Conservation (phyloP, 2,113 vertebrate genomes). For the Quiscalus mexicanus region DNA sequence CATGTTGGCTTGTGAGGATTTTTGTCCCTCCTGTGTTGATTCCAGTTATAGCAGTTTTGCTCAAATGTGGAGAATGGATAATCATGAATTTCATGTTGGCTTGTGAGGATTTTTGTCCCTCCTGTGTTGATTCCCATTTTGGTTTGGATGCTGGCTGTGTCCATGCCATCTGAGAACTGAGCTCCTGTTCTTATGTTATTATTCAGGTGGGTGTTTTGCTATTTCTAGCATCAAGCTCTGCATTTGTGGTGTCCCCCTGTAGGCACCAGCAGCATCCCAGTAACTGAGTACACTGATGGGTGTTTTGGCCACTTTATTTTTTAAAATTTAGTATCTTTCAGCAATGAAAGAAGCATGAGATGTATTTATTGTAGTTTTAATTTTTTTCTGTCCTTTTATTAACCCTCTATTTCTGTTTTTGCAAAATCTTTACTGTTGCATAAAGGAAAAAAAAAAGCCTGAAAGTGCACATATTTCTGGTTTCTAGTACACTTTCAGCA, state of each 20-base stretch:
- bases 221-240: not conserved
- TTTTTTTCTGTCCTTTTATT: not conserved
- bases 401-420: not conserved
- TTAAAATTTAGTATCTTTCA: not conserved
- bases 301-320: not conserved
- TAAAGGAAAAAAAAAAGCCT: fast-evolving
- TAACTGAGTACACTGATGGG: fast-evolving
- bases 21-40: not conserved
- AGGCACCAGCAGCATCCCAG: not conserved
- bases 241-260: not conserved
- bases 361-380: not conserved
- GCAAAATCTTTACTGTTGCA: not conserved
- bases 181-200: not conserved
- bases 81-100: not conserved
- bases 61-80: not conserved
- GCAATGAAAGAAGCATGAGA: not conserved
- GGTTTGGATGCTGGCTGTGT: not conserved
- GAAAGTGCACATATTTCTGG: not conserved
- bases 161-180: not conserved
- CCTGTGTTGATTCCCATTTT: not conserved
- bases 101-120: not conserved
- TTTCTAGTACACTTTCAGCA: not conserved
- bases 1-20: not conserved
- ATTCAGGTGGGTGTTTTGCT: not conserved
- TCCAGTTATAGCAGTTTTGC: not conserved